Percentiles rank a stretch among this genome's conserved stretches.
Conservation (phyloP, 1,140 invertebrate genomes). For the Drosophila athabasca region DNA sequence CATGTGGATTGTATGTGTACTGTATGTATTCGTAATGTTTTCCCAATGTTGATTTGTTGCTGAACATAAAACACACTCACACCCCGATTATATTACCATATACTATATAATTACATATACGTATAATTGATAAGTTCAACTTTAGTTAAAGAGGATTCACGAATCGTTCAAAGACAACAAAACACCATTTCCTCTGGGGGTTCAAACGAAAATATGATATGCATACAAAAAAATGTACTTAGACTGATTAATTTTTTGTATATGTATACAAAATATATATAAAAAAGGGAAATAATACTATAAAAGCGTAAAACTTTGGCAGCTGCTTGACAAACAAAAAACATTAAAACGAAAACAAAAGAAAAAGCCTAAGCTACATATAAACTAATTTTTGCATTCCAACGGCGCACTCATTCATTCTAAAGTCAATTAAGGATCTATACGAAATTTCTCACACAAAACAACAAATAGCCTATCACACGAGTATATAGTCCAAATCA, state of each 20-base stretch:
- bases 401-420: conserved; percentile 37
- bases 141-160: conserved; percentile 47
- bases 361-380: conserved; percentile 26
- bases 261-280: conserved; percentile 57
- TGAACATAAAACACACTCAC: conserved; percentile 47
- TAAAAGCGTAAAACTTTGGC: conserved; percentile 31
- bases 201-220: conserved; percentile 12
- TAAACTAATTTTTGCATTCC: conserved; percentile 42
- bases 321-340: conserved; percentile 17
- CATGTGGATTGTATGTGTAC: conserved; percentile 68
- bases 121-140: conserved; percentile 49
- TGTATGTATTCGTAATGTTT: conserved; percentile 52
- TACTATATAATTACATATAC: conserved; percentile 33
- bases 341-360: neutral
- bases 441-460: conserved; percentile 35
- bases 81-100: conserved; percentile 32
- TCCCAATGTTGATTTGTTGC: conserved; percentile 58
- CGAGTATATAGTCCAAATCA: no score
- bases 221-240: conserved; percentile 67
- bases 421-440: conserved; percentile 64
- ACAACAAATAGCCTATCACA: conserved; percentile 38
- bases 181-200: conserved; percentile 35
- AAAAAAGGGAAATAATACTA: conserved; percentile 48
- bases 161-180: conserved; percentile 19
- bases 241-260: conserved; percentile 82